phyloP scores from a whole-genome alignment of 2,888 invertebrate species.

The Tipula unca region DNA sequence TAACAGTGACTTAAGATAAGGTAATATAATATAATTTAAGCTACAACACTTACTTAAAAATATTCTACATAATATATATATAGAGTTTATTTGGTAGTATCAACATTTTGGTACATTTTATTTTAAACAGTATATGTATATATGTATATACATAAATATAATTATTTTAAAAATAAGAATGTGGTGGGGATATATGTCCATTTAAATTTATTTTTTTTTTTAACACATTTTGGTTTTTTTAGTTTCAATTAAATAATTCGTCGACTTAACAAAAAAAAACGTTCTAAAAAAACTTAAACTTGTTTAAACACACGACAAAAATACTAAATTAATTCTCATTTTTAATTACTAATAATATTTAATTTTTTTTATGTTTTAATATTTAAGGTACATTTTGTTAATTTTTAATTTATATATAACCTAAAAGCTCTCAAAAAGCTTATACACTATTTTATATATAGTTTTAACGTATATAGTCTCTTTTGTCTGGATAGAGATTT shows the following conservation, averaged over 20 bases:
- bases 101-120: background rate
- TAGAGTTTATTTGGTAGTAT: background rate
- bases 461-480: background rate
- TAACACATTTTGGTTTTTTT: background rate
- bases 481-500: background rate
- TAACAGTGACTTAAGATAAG: background rate
- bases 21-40: background rate
- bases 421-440: background rate
- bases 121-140: background rate
- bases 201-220: background rate
- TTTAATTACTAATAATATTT: background rate
- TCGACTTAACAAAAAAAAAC: background rate
- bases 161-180: background rate
- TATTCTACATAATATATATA: too few relatives aligned
- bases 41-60: background rate
- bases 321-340: background rate
- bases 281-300: background rate
- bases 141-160: background rate
- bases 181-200: background rate
- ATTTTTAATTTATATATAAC: background rate
- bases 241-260: background rate
- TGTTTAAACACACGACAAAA: background rate
- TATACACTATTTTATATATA: background rate
- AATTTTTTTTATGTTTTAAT: background rate
- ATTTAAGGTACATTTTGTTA: slow-evolving; percentile 14